Evolutionary conservation across 2,888 invertebrate species (phyloP).

Genomic region (Drosophila tripunctata): DNA sequence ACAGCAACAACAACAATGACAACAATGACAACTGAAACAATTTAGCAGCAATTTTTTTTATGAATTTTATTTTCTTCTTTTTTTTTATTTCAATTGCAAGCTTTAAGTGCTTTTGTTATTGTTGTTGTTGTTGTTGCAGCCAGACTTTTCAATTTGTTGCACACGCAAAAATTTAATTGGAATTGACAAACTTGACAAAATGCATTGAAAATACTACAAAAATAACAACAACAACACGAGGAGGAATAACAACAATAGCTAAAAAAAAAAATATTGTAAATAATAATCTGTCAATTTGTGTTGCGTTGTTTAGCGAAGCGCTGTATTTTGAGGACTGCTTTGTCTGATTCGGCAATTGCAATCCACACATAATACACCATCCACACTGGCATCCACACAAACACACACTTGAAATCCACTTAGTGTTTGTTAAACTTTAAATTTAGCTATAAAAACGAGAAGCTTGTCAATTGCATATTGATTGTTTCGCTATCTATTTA

Average conservation of each 20-base stretch:
- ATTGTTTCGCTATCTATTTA: not conserved
- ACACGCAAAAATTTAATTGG: constrained; percentile 27
- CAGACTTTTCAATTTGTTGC: constrained; percentile 38
- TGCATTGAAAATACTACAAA: not conserved
- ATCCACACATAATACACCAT: not conserved
- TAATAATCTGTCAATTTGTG: constrained; percentile 19
- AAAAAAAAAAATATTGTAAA: constrained; percentile 4
- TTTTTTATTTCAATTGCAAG: constrained; percentile 52
- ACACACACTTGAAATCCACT: not conserved
- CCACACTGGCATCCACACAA: not conserved
- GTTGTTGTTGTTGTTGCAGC: constrained; percentile 16
- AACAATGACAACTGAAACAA: constrained; percentile 33
- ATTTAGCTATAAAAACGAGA: not conserved
- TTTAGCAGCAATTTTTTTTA: constrained; percentile 51
- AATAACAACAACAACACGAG: not conserved
- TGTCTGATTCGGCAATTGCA: not conserved
- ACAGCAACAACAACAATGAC: constrained; percentile 29
- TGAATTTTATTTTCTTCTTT: no score
- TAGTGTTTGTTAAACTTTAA: not conserved
- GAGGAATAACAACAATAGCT: not conserved
- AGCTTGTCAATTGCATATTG: not conserved
- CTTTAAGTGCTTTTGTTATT: constrained; percentile 36
- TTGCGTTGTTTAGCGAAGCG: constrained; percentile 13
- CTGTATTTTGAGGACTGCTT: constrained; percentile 3
- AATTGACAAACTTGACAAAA: constrained; percentile 23